These are phyloP conservation scores for Acanthosepion lycidas DNA, from an alignment of 2,888 invertebrate genomes.

Conservation along the genomic window DNA sequence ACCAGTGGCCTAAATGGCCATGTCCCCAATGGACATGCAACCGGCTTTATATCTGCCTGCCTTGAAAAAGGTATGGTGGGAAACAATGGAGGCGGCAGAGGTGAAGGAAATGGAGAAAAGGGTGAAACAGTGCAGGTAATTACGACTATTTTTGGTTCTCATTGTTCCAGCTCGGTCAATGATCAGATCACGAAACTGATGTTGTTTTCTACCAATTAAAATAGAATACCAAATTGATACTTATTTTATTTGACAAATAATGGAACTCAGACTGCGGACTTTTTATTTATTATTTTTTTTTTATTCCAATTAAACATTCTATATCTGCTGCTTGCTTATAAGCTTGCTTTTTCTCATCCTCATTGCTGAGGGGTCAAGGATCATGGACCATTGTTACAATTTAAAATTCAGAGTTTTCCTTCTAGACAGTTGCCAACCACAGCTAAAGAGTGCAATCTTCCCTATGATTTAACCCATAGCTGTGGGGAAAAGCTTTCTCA, in stretches of 20 bases:
- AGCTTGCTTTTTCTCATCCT: too few relatives aligned
- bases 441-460: too few relatives aligned
- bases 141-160: not conserved
- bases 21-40: constrained; percentile 61
- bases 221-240: not conserved
- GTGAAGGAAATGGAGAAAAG: not conserved
- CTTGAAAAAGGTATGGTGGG: constrained; percentile 25
- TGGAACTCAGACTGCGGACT: not conserved
- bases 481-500: too few relatives aligned
- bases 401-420: too few relatives aligned
- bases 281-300: not conserved
- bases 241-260: not conserved
- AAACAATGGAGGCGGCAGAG: not conserved
- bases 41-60: constrained; percentile 49
- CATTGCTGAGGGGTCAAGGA: not conserved
- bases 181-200: not conserved
- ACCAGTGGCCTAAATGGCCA: constrained; percentile 63
- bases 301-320: too few relatives aligned
- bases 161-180: not conserved
- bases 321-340: too few relatives aligned
- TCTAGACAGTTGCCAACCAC: too few relatives aligned
- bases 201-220: not conserved
- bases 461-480: too few relatives aligned
- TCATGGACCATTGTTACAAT: too few relatives aligned
- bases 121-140: not conserved